Conservation (phyloP, 2,797 vertebrate species). For the Poeciliopsis turneri region DNA sequence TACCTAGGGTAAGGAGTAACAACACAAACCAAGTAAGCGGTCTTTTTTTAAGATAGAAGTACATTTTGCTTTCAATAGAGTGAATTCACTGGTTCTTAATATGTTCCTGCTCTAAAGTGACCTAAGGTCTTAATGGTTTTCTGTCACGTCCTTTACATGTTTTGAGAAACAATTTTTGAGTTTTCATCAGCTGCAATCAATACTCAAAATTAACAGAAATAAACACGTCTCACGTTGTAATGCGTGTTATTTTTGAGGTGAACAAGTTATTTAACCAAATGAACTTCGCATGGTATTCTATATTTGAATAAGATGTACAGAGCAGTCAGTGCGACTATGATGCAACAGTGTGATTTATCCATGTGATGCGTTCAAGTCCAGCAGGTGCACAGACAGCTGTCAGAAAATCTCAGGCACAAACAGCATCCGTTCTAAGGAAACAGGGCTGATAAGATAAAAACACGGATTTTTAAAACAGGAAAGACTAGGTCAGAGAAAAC, state of each 20-base stretch:
- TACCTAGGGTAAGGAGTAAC: neutral
- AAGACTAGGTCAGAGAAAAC: neutral
- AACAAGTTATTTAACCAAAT: neutral
- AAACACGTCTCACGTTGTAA: neutral
- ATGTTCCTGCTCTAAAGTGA: neutral
- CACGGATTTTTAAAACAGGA: neutral
- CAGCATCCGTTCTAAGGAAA: neutral
- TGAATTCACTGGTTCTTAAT: neutral
- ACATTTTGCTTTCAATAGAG: neutral
- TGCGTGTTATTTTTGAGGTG: neutral
- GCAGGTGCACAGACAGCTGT: neutral
- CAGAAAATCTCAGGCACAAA: neutral
- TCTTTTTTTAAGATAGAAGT: neutral
- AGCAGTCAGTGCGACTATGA: constrained; percentile 22
- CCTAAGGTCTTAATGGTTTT: neutral
- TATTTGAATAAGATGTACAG: neutral
- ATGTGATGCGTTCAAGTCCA: neutral
- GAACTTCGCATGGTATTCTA: neutral
- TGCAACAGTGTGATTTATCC: constrained; percentile 27
- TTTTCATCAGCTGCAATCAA: neutral
- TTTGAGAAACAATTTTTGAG: neutral
- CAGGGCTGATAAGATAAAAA: neutral
- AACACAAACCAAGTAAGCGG: neutral
- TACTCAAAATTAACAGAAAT: neutral
- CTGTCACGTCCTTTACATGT: neutral